A percentile compares a stretch with the other conserved stretches of the same genome.
Conservation (phyloP, 2,888 invertebrate species). For the Hesperia comma region DNA sequence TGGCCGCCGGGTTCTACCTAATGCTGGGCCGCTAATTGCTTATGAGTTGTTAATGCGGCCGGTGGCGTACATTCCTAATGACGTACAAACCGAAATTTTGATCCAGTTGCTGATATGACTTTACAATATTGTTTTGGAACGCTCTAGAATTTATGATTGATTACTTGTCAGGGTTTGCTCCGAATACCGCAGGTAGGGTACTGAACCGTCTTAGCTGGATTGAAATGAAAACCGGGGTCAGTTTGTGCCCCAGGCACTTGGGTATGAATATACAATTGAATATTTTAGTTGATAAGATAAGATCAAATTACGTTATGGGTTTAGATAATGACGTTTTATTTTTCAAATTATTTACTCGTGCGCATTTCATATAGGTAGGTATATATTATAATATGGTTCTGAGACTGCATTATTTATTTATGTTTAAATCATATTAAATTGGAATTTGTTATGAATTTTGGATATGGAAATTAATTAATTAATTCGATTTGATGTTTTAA, state of each 20-base stretch:
- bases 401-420: too few relatives aligned
- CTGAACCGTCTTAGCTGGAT: neutral
- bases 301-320: too few relatives aligned
- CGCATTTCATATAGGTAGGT: too few relatives aligned
- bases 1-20: slow-evolving; percentile 1
- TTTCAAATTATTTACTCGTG: too few relatives aligned
- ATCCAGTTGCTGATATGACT: slow-evolving; percentile 17
- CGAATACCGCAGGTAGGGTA: slow-evolving; percentile 1
- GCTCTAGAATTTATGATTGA: slow-evolving; percentile 7
- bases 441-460: too few relatives aligned
- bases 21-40: slow-evolving; percentile 30
- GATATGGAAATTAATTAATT: too few relatives aligned
- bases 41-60: slow-evolving; percentile 32
- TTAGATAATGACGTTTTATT: too few relatives aligned
- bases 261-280: too few relatives aligned
- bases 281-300: too few relatives aligned
- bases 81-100: slow-evolving; percentile 28
- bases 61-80: slow-evolving; percentile 28
- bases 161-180: slow-evolving; percentile 1
- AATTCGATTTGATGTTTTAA: too few relatives aligned
- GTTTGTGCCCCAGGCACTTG: neutral
- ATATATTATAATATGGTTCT: too few relatives aligned
- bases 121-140: slow-evolving; percentile 6
- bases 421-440: too few relatives aligned
- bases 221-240: neutral